Evolutionary conservation across 1,140 invertebrate species (phyloP).

Genomic region (Musca vetustissima): DNA sequence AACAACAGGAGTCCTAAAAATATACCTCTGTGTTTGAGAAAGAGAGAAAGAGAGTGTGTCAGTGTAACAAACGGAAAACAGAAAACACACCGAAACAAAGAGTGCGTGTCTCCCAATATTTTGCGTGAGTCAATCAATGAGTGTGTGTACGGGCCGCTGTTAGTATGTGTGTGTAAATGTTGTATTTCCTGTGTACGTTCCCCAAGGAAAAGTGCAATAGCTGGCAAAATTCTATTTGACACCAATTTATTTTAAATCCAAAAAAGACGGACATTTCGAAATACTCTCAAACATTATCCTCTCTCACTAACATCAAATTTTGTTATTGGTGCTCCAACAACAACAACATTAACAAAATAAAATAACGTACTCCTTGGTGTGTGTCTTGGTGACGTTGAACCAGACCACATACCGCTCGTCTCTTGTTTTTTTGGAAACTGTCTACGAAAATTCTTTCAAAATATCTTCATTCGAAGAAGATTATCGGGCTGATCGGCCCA

Average conservation of each 20-base stretch:
- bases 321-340: background rate
- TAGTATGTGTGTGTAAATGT: no score
- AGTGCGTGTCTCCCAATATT: no score
- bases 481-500: conserved; percentile 55
- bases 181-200: no score
- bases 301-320: background rate
- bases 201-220: no score
- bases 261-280: no score
- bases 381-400: background rate
- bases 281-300: background rate
- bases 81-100: no score
- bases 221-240: background rate
- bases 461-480: conserved; percentile 57
- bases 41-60: background rate
- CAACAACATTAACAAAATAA: background rate
- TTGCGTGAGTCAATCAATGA: no score
- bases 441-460: conserved; percentile 48
- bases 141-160: no score
- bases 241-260: conserved; percentile 3
- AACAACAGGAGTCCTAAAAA: no score
- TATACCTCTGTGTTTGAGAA: no score
- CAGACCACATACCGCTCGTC: background rate
- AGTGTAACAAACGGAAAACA: background rate
- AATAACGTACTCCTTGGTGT: background rate
- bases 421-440: conserved; percentile 33